A percentile compares a stretch with the other conserved stretches of the same genome.
Conservation (phyloP, 2,888 invertebrate genomes). For the Hypercompe scribonia region DNA sequence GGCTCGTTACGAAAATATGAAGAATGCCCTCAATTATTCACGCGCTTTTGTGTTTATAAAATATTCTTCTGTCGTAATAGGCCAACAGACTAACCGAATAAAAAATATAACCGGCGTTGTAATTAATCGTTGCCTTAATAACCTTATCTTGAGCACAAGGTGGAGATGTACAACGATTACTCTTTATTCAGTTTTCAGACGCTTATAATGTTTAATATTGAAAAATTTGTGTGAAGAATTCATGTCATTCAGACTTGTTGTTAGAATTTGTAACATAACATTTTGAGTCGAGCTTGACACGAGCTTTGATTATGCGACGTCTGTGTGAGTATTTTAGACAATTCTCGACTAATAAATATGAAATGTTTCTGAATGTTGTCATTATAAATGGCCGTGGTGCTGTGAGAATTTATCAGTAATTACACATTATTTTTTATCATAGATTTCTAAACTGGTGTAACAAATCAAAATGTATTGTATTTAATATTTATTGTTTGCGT, state of each 20-base stretch:
- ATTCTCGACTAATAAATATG: background rate
- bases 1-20: slow-evolving; percentile 52
- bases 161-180: background rate
- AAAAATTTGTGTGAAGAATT: background rate
- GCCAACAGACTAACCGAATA: slow-evolving; percentile 24
- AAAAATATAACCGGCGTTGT: slow-evolving; percentile 30
- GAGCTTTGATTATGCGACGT: background rate
- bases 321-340: background rate
- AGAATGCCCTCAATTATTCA: slow-evolving; percentile 59
- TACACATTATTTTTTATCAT: no score
- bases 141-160: slow-evolving; percentile 7
- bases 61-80: slow-evolving; percentile 42
- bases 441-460: no score
- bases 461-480: no score
- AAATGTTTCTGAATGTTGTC: background rate
- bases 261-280: background rate
- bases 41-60: slow-evolving; percentile 40
- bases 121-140: slow-evolving; percentile 22
- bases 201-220: background rate
- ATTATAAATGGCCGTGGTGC: background rate
- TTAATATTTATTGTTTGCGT: no score
- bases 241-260: background rate
- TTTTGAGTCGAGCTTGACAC: background rate
- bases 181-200: background rate
- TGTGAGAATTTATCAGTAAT: background rate